These are phyloP conservation scores for Nymphicus hollandicus DNA, from an alignment of 2,113 vertebrate genomes.

Conservation along the genomic window DNA sequence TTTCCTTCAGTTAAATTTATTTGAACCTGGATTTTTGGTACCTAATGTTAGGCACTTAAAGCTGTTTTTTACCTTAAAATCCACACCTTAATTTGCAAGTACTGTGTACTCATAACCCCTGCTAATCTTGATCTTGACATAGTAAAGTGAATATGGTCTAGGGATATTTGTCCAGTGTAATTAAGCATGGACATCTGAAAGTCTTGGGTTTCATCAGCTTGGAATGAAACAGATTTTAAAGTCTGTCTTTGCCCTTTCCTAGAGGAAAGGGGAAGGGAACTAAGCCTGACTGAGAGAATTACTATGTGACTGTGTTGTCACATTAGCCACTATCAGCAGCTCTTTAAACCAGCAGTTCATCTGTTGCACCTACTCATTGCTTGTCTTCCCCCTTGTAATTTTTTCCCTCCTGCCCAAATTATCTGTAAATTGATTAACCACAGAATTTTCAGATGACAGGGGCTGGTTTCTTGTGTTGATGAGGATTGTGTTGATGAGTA, in stretches of 20 bases:
- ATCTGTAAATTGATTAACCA: not conserved
- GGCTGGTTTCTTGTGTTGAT: not conserved
- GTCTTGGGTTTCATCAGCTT: not conserved
- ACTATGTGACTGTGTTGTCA: not conserved
- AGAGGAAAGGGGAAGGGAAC: not conserved
- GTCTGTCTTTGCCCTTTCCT: not conserved
- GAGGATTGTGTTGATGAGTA: not conserved
- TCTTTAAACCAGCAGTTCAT: not conserved
- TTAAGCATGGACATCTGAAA: not conserved
- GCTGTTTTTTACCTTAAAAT: not conserved
- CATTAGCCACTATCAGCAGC: accelerated
- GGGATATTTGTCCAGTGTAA: not conserved
- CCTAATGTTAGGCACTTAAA: not conserved
- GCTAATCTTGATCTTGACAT: not conserved
- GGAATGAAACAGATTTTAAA: not conserved
- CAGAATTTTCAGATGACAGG: not conserved
- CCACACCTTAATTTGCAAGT: not conserved
- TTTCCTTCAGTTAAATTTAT: not conserved
- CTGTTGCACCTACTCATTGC: not conserved
- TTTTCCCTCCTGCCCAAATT: not conserved
- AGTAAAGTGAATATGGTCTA: accelerated
- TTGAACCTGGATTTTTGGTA: not conserved
- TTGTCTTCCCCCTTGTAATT: not conserved
- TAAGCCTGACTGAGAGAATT: not conserved
- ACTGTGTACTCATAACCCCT: not conserved